Evolutionary conservation across 2,797 vertebrate genomes (phyloP).

Genomic region (Poeciliopsis infans): DNA sequence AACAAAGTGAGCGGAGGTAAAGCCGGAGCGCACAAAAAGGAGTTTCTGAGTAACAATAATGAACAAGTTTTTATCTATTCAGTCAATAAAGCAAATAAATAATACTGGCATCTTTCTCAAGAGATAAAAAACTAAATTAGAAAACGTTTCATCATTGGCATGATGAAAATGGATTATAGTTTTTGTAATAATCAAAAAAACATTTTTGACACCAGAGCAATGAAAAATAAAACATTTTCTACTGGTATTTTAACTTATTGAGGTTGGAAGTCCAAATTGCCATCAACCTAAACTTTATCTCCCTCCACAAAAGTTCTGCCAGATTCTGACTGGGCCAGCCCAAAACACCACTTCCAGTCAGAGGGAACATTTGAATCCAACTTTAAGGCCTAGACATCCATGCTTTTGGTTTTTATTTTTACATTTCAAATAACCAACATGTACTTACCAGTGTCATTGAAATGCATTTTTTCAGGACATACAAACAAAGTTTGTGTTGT

Average conservation of each 20-base stretch:
- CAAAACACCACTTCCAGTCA: neutral
- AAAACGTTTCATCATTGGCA: neutral
- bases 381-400: neutral
- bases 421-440: too few relatives aligned
- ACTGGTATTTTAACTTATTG: neutral
- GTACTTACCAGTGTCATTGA: neutral
- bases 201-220: neutral
- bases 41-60: neutral
- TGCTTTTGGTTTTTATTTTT: neutral
- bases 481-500: accelerated
- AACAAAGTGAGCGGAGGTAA: neutral
- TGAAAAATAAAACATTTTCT: neutral
- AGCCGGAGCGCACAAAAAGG: neutral
- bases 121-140: neutral
- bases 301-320: neutral
- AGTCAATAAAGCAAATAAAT: neutral
- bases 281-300: neutral
- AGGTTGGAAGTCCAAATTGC: neutral
- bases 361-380: neutral
- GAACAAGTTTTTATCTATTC: neutral
- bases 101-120: neutral
- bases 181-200: neutral
- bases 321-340: too few relatives aligned
- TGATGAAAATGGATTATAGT: neutral
- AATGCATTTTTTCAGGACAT: accelerated